phyloP scores from a whole-genome alignment of 1,140 invertebrate genomes.

The Capitella teleta region DNA sequence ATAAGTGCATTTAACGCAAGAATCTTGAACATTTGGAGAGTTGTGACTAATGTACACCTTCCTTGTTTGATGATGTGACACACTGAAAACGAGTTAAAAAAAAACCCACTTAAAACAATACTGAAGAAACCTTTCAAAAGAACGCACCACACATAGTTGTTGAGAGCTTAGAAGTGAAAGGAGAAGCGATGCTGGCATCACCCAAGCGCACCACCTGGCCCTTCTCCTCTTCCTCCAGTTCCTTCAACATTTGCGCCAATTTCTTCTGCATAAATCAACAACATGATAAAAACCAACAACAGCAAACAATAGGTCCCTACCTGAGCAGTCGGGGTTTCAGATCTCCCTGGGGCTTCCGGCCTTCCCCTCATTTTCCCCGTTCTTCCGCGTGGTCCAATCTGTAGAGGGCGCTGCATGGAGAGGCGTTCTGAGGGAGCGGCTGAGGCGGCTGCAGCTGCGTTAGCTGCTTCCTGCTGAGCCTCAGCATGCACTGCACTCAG shows the following conservation, averaged over 20 bases:
- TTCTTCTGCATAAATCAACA: slow-evolving; percentile 37
- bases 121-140: not conserved
- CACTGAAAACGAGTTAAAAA: slow-evolving; percentile 52
- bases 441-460: no score
- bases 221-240: slow-evolving; percentile 83
- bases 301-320: no score
- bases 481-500: no score
- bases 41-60: slow-evolving; percentile 94
- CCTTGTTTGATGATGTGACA: slow-evolving; percentile 99
- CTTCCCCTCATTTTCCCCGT: no score
- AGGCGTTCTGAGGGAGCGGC: no score
- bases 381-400: no score
- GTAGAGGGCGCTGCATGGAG: no score
- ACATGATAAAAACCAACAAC: not conserved
- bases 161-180: slow-evolving; percentile 94
- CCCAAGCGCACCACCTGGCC: slow-evolving; percentile 84
- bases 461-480: no score
- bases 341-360: no score
- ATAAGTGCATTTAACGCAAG: slow-evolving; percentile 96
- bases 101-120: not conserved
- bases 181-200: slow-evolving; percentile 97
- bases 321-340: no score
- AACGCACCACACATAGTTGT: slow-evolving; percentile 82
- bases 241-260: slow-evolving; percentile 69
- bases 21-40: slow-evolving; percentile 99